Conservation (phyloP, 53 echinoderm and acorn worm genomes). For the Hippasteria phrygiana region DNA sequence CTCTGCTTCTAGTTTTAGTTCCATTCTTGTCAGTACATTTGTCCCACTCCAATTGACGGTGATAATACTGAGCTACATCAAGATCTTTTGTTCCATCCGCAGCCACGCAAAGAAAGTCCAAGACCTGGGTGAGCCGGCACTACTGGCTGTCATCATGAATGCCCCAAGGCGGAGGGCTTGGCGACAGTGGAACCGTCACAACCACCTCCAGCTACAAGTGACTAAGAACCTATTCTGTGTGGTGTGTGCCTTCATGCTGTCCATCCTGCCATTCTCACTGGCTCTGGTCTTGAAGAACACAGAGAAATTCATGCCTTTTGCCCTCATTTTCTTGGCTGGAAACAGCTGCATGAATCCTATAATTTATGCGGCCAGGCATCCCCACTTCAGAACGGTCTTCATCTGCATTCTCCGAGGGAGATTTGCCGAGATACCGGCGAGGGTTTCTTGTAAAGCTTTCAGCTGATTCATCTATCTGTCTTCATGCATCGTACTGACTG, state of each 20-base stretch:
- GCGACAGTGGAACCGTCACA: not conserved
- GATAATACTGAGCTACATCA: constrained; percentile 60
- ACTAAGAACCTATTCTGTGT: constrained; percentile 78
- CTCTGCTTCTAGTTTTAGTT: not conserved
- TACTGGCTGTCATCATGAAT: not conserved
- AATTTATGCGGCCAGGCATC: constrained; percentile 78
- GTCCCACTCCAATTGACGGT: constrained; percentile 13
- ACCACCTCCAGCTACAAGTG: constrained; percentile 62
- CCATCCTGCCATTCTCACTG: constrained; percentile 54
- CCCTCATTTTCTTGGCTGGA: constrained; percentile 46
- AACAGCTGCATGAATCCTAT: constrained; percentile 78
- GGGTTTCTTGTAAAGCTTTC: not conserved
- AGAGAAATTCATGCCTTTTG: constrained; percentile 56
- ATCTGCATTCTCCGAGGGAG: constrained; percentile 56
- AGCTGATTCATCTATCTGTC: not conserved
- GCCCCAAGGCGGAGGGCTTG: not conserved
- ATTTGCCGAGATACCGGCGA: constrained; percentile 63
- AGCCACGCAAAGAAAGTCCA: constrained; percentile 40
- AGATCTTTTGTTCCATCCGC: constrained; percentile 58
- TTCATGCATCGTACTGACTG: no score
- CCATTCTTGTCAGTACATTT: not conserved
- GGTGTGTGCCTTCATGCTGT: constrained; percentile 64
- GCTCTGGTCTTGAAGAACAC: constrained; percentile 24
- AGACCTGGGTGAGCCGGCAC: not conserved
- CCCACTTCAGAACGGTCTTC: constrained; percentile 73